Evolutionary conservation across 2,113 vertebrate species (phyloP), one percentile per base, ranked within the genome.

Genomic region (Ammospiza caudacuta): DNA sequence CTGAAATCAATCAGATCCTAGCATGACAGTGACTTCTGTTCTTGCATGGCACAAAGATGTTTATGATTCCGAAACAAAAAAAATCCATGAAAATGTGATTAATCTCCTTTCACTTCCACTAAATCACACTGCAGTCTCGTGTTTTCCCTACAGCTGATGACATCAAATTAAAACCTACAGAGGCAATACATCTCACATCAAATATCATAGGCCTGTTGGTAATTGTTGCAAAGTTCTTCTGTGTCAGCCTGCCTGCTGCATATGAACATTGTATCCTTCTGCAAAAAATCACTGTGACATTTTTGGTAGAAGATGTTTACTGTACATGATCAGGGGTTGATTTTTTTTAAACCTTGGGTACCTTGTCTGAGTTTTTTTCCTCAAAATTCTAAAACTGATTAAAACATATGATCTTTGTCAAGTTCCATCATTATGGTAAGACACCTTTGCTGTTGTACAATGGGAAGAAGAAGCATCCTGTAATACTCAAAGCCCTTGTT

Each of bases 311-410:
- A 85, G 64, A 33, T 21, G 61, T 91, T 83, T 90, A 58, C 44
- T 77, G 12, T 11, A 68, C 31, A 52, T 39, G 57, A 91, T 57
- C 28, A 74, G 68, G 25, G n/a, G 15, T 7, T 77, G 80, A 83
- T 58, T 82, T 15, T 91, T 95, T 92, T 82, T 51, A 86, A 94
- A 92, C 29, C 27, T 61, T 35, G 17, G 25, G 13, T 89, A 82
- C 51, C 75, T 88, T 68, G 9, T 27, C 46, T 94, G 61, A 25
- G 23, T 39, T 47, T 47, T 95, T 90, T 57, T 57, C 7, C 5
- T n/a, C 55, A 83, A 90, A 93, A 92, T 69, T 51, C 23, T 58
- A 77, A 88, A 91, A 84, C 68, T 54, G 33, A 84, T 87, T 88
- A 92, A 95, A 94, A 62, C 18, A n/a, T 15, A 14, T 12, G 22